These are phyloP conservation scores for Crematogaster levior DNA, from an alignment of 2,888 invertebrate species.

Conservation along the genomic window DNA sequence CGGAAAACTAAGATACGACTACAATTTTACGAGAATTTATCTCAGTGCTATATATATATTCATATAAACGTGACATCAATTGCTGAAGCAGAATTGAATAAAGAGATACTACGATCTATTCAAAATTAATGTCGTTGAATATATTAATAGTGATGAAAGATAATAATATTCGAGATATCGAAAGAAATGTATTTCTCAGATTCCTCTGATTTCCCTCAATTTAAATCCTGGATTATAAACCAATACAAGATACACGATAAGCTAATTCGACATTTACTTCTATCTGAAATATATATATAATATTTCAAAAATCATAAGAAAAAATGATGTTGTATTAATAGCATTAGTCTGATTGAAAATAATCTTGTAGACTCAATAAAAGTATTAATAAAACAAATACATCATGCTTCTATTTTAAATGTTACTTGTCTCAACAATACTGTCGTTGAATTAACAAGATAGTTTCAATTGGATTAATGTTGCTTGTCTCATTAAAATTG, in stretches of 20 bases:
- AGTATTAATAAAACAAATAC: background rate
- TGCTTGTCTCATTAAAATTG: background rate
- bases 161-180: constrained; percentile 16
- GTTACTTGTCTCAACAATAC: background rate
- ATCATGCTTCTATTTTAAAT: background rate
- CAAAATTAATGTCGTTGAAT: background rate
- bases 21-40: constrained; percentile 54
- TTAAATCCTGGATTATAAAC: background rate
- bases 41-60: constrained; percentile 3
- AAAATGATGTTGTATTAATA: background rate
- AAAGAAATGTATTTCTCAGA: constrained; percentile 3
- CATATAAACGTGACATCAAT: constrained; percentile 2
- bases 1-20: constrained; percentile 67
- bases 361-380: background rate
- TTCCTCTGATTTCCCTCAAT: background rate
- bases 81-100: background rate
- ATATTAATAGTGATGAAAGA: constrained; percentile 5
- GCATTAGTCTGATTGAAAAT: background rate
- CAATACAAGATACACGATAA: background rate
- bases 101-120: constrained; percentile 14
- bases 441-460: background rate
- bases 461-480: background rate
- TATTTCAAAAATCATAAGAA: background rate
- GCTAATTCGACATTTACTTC: background rate
- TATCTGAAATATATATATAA: background rate